Percentiles rank a stretch among this genome's conserved stretches.
Evolutionary conservation across 2,797 vertebrate genomes (phyloP).

Genomic region (Melopsittacus undulatus): DNA sequence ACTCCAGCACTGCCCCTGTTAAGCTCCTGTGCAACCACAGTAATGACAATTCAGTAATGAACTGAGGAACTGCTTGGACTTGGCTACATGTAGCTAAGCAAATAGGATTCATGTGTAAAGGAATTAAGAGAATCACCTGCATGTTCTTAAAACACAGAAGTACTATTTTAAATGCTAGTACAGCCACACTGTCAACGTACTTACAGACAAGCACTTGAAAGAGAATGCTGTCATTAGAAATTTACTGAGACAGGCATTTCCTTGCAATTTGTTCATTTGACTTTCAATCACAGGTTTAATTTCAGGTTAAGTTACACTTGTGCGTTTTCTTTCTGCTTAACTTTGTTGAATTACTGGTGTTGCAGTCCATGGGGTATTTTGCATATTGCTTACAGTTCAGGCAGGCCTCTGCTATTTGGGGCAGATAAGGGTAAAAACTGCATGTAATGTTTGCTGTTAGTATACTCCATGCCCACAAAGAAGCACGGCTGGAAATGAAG

Average conservation of each 20-base stretch:
- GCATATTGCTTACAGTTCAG: background rate
- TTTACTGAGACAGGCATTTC: background rate
- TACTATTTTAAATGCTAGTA: background rate
- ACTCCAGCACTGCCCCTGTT: background rate
- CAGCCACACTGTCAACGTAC: background rate
- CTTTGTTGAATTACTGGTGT: background rate
- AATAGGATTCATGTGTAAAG: background rate
- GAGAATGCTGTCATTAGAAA: background rate
- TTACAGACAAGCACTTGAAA: background rate
- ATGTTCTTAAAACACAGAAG: background rate
- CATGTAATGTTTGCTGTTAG: background rate
- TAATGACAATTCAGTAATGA: background rate
- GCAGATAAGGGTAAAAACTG: background rate
- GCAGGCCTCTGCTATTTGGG: background rate
- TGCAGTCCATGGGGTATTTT: background rate
- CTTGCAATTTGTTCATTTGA: background rate
- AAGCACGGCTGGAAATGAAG: background rate
- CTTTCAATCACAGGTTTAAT: background rate
- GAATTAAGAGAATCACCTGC: background rate
- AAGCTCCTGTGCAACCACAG: background rate
- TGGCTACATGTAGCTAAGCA: background rate
- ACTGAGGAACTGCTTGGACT: background rate
- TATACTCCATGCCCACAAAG: background rate
- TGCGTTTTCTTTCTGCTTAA: background rate
- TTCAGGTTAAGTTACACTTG: background rate